Evolutionary conservation across 1,140 invertebrate species (phyloP).

Genomic region (Argopecten irradians): DNA sequence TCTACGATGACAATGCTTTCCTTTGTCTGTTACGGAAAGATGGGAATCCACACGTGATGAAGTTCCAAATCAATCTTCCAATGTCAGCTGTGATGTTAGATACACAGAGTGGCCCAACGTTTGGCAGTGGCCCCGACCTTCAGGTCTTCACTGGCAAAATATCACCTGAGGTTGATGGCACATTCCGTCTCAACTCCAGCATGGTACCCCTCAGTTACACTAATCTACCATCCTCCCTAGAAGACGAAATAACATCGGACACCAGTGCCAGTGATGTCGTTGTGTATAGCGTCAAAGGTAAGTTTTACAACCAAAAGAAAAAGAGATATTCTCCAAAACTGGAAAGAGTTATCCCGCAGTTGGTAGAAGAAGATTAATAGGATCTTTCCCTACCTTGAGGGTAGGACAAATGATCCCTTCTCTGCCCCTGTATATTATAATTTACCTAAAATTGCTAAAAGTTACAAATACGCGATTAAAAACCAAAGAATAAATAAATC

Average conservation of each 20-base stretch:
- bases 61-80: neutral
- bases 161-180: neutral
- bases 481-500: no score
- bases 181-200: neutral
- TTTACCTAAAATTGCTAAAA: no score
- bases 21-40: neutral
- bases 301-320: neutral
- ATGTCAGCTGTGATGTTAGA: neutral
- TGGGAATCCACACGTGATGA: neutral
- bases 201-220: neutral
- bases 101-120: neutral
- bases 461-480: no score
- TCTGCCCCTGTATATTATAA: no score
- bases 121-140: neutral
- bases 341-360: no score
- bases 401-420: no score
- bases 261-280: neutral
- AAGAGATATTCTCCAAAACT: no score
- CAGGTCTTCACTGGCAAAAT: neutral
- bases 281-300: neutral
- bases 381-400: no score
- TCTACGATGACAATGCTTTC: neutral
- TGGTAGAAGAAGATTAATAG: no score
- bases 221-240: neutral
- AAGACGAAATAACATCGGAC: neutral